Evolutionary conservation across 1,140 invertebrate species (phyloP).

Genomic region (Nebria ingens): DNA sequence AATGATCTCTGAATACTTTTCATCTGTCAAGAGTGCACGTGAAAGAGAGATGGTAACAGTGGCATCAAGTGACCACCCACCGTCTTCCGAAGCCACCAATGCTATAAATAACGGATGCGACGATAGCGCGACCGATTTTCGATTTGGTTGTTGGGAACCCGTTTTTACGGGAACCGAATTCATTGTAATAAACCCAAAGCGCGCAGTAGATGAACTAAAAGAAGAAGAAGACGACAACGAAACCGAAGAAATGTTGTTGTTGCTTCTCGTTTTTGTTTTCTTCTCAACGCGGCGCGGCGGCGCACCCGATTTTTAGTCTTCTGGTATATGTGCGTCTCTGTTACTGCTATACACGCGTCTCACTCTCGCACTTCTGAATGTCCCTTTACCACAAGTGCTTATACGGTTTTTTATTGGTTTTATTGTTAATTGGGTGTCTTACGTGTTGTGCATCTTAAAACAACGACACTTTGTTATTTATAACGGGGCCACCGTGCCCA

Average conservation of each 20-base stretch:
- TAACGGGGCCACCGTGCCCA: no score
- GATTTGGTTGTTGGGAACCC: conserved; percentile 5
- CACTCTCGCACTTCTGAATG: background rate
- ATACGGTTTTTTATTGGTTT: conserved; percentile 9
- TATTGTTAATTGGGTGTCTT: conserved; percentile 15
- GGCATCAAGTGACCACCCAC: conserved; percentile 31
- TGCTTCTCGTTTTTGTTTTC: no score
- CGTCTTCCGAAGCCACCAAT: conserved; percentile 25
- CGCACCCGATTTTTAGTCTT: no score
- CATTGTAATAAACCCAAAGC: conserved; percentile 9
- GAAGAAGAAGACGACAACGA: no score
- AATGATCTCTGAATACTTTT: conserved; percentile 30
- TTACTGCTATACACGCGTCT: background rate
- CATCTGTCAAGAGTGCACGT: conserved; percentile 26
- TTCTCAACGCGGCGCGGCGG: no score
- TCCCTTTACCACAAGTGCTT: no score
- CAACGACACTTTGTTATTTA: no score
- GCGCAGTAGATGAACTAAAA: no score
- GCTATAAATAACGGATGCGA: conserved; percentile 27
- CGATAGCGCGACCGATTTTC: background rate
- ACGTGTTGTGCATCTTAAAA: conserved; percentile 1
- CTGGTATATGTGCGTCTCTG: background rate
- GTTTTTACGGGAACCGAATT: conserved; percentile 20
- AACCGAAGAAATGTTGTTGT: no score
- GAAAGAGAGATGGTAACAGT: no score